These are phyloP conservation scores for Hucho hucho DNA, from an alignment of 2,113 vertebrate genomes.

Conservation along the genomic window DNA sequence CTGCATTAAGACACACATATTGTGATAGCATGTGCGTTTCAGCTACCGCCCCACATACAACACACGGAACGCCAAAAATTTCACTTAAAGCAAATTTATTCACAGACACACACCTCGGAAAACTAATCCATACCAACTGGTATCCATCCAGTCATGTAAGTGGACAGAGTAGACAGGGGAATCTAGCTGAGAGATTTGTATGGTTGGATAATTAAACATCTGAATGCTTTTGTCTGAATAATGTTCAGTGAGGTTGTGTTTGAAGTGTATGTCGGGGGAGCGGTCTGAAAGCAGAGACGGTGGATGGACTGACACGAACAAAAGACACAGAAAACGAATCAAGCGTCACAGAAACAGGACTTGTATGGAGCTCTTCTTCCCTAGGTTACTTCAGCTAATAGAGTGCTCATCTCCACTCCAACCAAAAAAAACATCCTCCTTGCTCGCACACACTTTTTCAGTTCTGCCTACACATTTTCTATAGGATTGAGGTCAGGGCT, in stretches of 20 bases:
- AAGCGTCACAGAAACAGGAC: slow-evolving; percentile 25
- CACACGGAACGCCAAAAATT: no score
- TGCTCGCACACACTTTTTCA: no score
- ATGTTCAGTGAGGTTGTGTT: slow-evolving; percentile 1
- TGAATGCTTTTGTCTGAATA: slow-evolving; percentile 34
- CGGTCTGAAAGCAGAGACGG: not conserved
- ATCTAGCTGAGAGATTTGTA: slow-evolving; percentile 18
- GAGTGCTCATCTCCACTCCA: not conserved
- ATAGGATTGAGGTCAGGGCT: no score
- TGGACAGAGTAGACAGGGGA: slow-evolving; percentile 1
- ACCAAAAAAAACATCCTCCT: no score
- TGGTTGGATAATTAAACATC: slow-evolving; percentile 39
- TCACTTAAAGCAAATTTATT: slow-evolving; percentile 35
- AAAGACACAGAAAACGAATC: slow-evolving; percentile 9
- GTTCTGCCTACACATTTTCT: no score
- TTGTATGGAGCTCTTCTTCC: not conserved
- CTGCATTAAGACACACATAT: no score
- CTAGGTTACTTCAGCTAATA: no score
- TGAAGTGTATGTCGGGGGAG: not conserved
- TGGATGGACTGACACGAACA: not conserved
- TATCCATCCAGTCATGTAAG: slow-evolving; percentile 3
- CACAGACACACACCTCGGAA: not conserved
- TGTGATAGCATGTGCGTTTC: no score
- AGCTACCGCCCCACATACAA: no score
- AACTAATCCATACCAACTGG: not conserved